Evolutionary conservation across 2,113 vertebrate genomes (phyloP), one percentile per base, ranked within the genome.

Genomic region (Calyptommatus sinebrachiatus): DNA sequence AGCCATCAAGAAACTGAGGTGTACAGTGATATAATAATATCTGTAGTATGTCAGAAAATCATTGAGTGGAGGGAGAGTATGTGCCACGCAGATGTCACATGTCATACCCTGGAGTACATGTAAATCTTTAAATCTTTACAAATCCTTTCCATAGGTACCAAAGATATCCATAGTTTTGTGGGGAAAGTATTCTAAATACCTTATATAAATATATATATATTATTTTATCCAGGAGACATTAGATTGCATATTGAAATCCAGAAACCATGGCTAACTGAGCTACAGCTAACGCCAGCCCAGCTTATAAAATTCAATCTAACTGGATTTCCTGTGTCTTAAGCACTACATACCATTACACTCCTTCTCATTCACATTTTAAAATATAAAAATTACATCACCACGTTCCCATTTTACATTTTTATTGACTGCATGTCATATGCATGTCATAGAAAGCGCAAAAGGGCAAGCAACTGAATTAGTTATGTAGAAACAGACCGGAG

Each of bases 181-280:
- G 18, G 73, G 75, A 57, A 68, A 84, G 16, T 8, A 81, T n/a
- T n/a, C n/a, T 72, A 67, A 68, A 21, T 29, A 41, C 31, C 8
- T n/a, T n/a, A n/a, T n/a, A n/a, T n/a, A n/a, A n/a, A n/a, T n/a
- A n/a, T n/a, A n/a, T n/a, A n/a, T 24, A 7, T 53, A 46, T 65
- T n/a, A 28, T n/a, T n/a, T 28, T 11, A 65, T 12, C 63, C 63
- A 46, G 8, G 8, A 71, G 57, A 74, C 29, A 74, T 16, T 14
- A 35, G 21, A 16, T 41, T 60, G 0, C 29, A 35, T 24, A 5
- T 48, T 28, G 8, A 20, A 31, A 24, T n/a, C 5, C 26, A 0
- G 82, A 79, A 67, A 76, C 77, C 60, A 77, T 67, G 71, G 81
- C 53, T 78, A 71, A 66, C 76, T 76, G 35, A 11, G 46, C 80